These are phyloP conservation scores for Drosophila neonasuta DNA, from an alignment of 2,888 invertebrate species.

Conservation along the genomic window DNA sequence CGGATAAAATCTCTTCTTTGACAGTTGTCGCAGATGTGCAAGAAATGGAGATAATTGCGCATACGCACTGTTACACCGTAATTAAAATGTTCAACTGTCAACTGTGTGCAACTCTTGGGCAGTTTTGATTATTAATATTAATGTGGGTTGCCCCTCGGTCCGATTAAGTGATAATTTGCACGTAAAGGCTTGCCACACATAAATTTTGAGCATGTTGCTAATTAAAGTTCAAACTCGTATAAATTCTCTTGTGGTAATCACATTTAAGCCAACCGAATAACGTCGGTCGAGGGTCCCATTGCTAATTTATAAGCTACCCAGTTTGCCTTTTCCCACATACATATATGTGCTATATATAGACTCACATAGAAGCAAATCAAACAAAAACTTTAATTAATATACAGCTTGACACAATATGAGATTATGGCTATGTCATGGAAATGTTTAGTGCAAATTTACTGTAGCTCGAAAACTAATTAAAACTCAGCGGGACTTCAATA, in stretches of 20 bases:
- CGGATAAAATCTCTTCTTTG: conserved; percentile 26
- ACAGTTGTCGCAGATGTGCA: conserved; percentile 3
- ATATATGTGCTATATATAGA: neutral
- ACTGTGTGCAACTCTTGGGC: neutral
- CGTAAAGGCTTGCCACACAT: conserved; percentile 14
- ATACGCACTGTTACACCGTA: conserved; percentile 31
- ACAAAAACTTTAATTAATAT: conserved; percentile 74
- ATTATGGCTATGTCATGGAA: conserved; percentile 37
- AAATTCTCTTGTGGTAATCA: conserved; percentile 47
- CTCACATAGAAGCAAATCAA: conserved; percentile 47
- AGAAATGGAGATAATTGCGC: conserved; percentile 26
- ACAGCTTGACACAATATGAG: conserved; percentile 45
- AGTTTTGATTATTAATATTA: conserved; percentile 26
- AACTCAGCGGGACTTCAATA: conserved; percentile 37
- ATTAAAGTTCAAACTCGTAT: conserved; percentile 46
- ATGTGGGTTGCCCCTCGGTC: conserved; percentile 7
- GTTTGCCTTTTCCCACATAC: neutral
- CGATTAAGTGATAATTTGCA: conserved; percentile 42
- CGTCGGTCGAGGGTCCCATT: conserved; percentile 20
- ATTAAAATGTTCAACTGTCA: conserved; percentile 17
- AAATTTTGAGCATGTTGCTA: conserved; percentile 33
- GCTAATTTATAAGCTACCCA: conserved; percentile 23
- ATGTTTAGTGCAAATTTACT: neutral
- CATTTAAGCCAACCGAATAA: conserved; percentile 41
- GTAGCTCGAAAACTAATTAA: conserved; percentile 56